Evolutionary conservation across 2,797 vertebrate genomes (phyloP).

Genomic region (Spea hammondii): DNA sequence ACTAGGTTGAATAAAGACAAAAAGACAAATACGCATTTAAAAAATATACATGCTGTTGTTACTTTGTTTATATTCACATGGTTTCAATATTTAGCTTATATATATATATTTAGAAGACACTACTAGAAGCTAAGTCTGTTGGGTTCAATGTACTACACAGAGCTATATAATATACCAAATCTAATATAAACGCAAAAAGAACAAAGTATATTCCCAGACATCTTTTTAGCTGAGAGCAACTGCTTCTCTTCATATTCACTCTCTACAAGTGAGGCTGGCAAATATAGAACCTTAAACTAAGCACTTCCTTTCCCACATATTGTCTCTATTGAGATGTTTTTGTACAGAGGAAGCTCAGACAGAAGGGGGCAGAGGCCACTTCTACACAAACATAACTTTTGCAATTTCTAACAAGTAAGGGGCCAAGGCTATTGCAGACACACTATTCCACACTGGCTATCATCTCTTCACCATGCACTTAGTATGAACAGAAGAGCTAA

Average conservation of each 20-base stretch:
- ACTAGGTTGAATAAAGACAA: too few species aligned
- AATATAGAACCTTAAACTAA: not conserved
- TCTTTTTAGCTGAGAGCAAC: not conserved
- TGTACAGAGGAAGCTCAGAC: not conserved
- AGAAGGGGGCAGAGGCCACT: not conserved
- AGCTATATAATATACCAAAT: not conserved
- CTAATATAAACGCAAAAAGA: not conserved
- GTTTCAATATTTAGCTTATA: not conserved
- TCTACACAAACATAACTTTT: not conserved
- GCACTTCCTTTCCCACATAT: slow-evolving; percentile 20
- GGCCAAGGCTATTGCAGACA: not conserved
- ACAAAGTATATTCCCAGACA: not conserved
- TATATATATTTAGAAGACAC: not conserved
- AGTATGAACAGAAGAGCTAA: not conserved
- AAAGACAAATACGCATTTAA: too few species aligned
- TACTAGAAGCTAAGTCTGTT: not conserved
- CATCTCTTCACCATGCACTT: not conserved
- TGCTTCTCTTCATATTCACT: not conserved
- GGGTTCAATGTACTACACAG: not conserved
- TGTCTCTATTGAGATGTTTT: not conserved
- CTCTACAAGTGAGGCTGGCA: not conserved
- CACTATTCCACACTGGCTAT: not conserved
- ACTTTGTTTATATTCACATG: not conserved
- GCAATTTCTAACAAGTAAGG: not conserved
- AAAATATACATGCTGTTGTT: too few species aligned